A percentile compares a stretch with the other conserved stretches of the same genome.
phyloP scores from a whole-genome alignment of 2,113 vertebrate species.

The Emydura subglobosa region DNA sequence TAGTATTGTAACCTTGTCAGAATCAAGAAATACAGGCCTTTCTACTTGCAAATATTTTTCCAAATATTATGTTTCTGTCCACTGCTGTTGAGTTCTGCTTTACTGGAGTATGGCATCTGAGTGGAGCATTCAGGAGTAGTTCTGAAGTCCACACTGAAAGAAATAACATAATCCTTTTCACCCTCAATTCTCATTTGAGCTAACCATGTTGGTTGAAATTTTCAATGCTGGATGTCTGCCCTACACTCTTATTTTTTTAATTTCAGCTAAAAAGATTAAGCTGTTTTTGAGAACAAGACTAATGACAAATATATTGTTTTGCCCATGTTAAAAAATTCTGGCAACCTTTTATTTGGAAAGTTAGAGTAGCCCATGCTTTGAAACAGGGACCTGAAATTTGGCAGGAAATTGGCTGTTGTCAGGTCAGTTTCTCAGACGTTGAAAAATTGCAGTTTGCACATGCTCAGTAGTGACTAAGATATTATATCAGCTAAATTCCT shows the following conservation, averaged over 20 bases:
- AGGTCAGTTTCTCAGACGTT: not conserved
- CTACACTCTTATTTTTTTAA: too few relatives aligned
- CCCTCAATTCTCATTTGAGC: too few relatives aligned
- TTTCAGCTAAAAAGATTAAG: too few relatives aligned
- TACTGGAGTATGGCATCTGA: too few relatives aligned
- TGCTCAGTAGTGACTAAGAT: not conserved
- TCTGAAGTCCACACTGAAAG: too few relatives aligned
- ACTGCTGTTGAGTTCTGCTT: too few relatives aligned
- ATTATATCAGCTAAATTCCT: not conserved
- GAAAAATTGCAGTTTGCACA: not conserved
- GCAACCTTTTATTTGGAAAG: not conserved
- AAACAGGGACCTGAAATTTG: not conserved
- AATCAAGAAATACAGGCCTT: not conserved
- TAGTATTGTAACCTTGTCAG: not conserved
- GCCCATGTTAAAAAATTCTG: not conserved
- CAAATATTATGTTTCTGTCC: too few relatives aligned
- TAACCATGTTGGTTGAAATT: too few relatives aligned
- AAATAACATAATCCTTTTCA: too few relatives aligned
- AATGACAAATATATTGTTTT: not conserved
- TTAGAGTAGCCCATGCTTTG: not conserved
- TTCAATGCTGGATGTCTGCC: too few relatives aligned
- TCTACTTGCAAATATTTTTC: not conserved
- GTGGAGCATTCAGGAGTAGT: too few relatives aligned
- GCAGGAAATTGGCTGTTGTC: not conserved
- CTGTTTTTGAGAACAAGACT: too few relatives aligned